Evolutionary conservation across 2,888 invertebrate genomes (phyloP).

Genomic region (Rhingia campestris): DNA sequence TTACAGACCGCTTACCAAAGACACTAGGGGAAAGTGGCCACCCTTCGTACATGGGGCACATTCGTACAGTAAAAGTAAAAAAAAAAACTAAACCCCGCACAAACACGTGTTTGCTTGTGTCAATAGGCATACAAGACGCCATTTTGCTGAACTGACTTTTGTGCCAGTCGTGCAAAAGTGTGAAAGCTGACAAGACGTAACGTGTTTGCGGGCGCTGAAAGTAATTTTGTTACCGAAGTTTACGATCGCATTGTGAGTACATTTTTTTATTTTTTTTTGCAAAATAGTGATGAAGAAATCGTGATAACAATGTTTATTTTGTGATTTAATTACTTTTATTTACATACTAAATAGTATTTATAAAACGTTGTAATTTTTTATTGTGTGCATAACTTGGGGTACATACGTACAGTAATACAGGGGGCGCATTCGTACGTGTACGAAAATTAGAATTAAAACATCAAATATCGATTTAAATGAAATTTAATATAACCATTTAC

Average conservation of each 20-base stretch:
- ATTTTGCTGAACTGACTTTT: conserved; percentile 14
- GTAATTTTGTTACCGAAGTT: no score
- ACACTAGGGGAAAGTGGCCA: neutral
- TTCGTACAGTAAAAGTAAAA: conserved; percentile 52
- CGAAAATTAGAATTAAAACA: conserved; percentile 21
- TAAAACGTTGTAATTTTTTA: neutral
- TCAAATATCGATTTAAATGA: conserved; percentile 25
- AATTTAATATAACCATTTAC: no score
- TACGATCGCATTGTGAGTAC: no score
- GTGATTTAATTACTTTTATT: neutral
- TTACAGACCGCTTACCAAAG: no score
- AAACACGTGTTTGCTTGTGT: conserved; percentile 20
- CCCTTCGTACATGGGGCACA: conserved; percentile 59
- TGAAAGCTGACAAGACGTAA: neutral
- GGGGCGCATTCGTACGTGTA: conserved; percentile 46
- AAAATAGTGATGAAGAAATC: no score
- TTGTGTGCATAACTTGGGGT: conserved; percentile 21
- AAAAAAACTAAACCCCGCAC: conserved; percentile 37
- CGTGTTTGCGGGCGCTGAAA: no score
- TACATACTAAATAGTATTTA: no score
- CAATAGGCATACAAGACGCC: conserved; percentile 24
- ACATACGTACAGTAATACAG: conserved; percentile 38
- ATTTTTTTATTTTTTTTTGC: no score
- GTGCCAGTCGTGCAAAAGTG: no score
- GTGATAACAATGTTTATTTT: no score